Evolutionary conservation across 1,140 invertebrate species (phyloP), one percentile per base, ranked within the genome.

Genomic region (Drosophila sp.): DNA sequence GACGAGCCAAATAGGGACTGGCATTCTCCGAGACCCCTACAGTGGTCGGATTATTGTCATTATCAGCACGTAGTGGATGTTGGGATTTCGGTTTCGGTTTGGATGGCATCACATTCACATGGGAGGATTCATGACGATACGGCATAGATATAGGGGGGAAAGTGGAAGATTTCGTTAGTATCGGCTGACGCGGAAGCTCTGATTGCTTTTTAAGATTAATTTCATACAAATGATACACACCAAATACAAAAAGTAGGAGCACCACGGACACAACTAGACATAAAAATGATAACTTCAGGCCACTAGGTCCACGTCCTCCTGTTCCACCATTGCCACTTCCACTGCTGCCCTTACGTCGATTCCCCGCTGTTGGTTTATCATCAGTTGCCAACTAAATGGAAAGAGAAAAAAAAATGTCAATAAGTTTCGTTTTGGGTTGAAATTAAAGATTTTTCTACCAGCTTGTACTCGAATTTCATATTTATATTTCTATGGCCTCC

Each of bases 1-100:
- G 76, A 23, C 93, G 93, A 85, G 96, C 95, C 75, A 95, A 74
- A 58, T 93, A 91, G 3, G 92, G 89, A 75, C 93, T 93, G 33
- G 91, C 86, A 54, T 92, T 86, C 38, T 92, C 91, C 7, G 90
- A 86, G 65, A 92, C 40, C 44, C 90, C 91, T 91, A 73, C 40
- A 62, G 40, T 56, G n/a, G 66, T 10, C 17, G 50, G 47, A 30
- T 23, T 1, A 33, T 66, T 33, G 44, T 57, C 35, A 38, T 38
- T 6, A 8, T 55, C 8, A 25, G 8, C 29, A 27, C 58, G 60
- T 5, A 4, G n/a, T 60, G 25, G 6, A 54, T 65, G 3, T 50
- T 23, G 11, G 10, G 40, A 35, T 72, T 63, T 81, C 0, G 60
- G 23, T 58, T 30, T 54, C 56, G 25, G 70, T 65, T 55, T 74